phyloP scores from a whole-genome alignment of 2,113 vertebrate genomes.

The Columbina picui region DNA sequence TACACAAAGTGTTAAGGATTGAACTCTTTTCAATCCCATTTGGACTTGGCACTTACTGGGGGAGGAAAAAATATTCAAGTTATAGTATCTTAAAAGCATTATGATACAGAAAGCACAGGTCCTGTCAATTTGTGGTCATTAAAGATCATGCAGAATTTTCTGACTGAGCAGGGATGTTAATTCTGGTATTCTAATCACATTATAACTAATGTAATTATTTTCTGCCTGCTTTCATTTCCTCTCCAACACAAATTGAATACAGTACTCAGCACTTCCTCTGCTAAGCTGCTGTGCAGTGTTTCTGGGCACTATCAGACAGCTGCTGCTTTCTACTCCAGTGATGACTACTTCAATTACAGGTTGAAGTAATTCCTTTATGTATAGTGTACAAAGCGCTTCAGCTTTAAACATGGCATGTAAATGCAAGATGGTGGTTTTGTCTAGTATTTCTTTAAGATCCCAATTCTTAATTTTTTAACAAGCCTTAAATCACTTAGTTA shows the following conservation, averaged over 20 bases:
- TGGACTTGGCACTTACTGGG: background rate
- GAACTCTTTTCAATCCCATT: background rate
- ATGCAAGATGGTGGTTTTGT: background rate
- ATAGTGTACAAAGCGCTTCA: background rate
- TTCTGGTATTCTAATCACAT: constrained; percentile 31
- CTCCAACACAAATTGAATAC: background rate
- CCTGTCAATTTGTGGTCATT: constrained; percentile 20
- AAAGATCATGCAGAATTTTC: constrained; percentile 2
- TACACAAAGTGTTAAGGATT: background rate
- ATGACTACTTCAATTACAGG: background rate
- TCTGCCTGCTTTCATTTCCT: constrained; percentile 47
- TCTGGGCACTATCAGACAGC: background rate
- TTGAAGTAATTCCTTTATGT: background rate
- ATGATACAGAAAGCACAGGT: background rate
- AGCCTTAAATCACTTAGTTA: background rate
- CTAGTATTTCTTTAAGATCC: background rate
- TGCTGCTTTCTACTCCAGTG: background rate
- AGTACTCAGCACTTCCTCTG: constrained; percentile 13
- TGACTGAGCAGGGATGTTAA: background rate
- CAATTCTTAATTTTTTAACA: background rate
- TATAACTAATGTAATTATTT: constrained; percentile 28
- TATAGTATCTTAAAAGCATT: background rate
- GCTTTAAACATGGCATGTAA: background rate
- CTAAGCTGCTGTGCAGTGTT: background rate
- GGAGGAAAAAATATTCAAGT: background rate